Base-by-base conservation (phyloP, 2,888 invertebrate genomes). In the Palloptera scutellata region DNA sequence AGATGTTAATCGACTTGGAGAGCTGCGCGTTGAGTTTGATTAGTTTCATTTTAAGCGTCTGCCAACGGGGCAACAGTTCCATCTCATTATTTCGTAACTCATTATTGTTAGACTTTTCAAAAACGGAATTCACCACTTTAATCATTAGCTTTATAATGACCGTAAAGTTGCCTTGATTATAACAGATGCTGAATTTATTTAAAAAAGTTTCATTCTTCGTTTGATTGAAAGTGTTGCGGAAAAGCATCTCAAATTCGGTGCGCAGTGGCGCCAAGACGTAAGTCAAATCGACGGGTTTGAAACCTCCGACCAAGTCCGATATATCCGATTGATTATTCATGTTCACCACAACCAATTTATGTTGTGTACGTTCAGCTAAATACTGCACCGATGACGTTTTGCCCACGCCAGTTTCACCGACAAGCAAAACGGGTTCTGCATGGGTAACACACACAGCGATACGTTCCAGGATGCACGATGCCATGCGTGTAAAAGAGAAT, bases 261-360 rank as follows among this genome's bases (percentile, higher is more conserved):
- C 90, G 89, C 53, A 98, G 87, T 0, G 97, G 96, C 60, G 88
- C 86, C 40, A 98, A 64, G 0, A 97, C 88, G 77, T 91, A 91
- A 78, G 92, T 93, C 12, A 97, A 84, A 82, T 98, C 96, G 0
- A 98, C 95, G 0, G 99, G 99, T 84, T 98, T 98, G 81, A 94
- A 95, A 71, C 99, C 98, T 66, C 99, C 99, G 0, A 99, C 88
- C 51, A 99, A 88, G 86, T 99, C 99, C 0, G 96, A 92, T 10
- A 95, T 95, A 85, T 99, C 99, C 57, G 97, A 98, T 81, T 99
- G 98, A 80, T 99, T 98, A 81, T 98, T 99, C 95, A 99, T 95
- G 82, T 99, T 99, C 30, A 99, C 94, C 0, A 98, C 98, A 42
- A 93, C 88, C 42, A 99, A 87, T 79, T 92, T 94, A 74, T 94